Evolutionary conservation across 2,888 invertebrate genomes (phyloP).

Genomic region (Spialia ferax): DNA sequence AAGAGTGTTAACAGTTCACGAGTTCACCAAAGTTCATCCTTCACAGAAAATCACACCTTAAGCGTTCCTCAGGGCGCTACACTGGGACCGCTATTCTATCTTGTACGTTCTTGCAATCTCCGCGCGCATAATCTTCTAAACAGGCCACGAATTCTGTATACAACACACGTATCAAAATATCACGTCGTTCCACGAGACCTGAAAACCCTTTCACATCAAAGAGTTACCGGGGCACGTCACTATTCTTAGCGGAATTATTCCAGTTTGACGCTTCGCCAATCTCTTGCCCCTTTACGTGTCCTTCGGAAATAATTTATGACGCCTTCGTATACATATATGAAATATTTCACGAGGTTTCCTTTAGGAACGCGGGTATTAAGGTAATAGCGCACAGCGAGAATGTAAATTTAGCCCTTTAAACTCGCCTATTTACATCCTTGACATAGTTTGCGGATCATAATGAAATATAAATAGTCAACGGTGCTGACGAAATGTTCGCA

Average conservation of each 20-base stretch:
- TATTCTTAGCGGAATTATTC: conserved; percentile 59
- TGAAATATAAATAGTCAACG: neutral
- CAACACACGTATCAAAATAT: conserved; percentile 36
- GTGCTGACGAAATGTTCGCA: too few relatives aligned
- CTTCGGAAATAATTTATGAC: conserved; percentile 70
- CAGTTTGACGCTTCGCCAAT: conserved; percentile 62
- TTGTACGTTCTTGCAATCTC: conserved; percentile 20
- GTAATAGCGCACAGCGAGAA: conserved; percentile 22
- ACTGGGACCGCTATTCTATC: conserved; percentile 23
- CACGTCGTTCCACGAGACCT: conserved; percentile 29
- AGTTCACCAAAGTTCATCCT: neutral
- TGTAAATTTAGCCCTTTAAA: neutral
- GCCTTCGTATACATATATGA: conserved; percentile 51
- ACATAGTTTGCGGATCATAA: too few relatives aligned
- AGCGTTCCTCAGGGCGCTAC: conserved; percentile 7
- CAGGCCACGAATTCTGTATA: conserved; percentile 25
- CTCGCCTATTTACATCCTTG: conserved; percentile 8
- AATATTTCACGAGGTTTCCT: conserved; percentile 57
- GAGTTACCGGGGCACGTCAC: conserved; percentile 40
- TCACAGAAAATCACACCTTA: neutral
- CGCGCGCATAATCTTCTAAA: conserved; percentile 19
- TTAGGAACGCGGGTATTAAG: conserved; percentile 38
- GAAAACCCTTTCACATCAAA: conserved; percentile 44
- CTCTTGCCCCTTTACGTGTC: conserved; percentile 56
- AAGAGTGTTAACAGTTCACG: neutral